These are phyloP conservation scores for Astropecten irregularis DNA, from an alignment of 53 echinoderm and acorn worm species.

Conservation along the genomic window DNA sequence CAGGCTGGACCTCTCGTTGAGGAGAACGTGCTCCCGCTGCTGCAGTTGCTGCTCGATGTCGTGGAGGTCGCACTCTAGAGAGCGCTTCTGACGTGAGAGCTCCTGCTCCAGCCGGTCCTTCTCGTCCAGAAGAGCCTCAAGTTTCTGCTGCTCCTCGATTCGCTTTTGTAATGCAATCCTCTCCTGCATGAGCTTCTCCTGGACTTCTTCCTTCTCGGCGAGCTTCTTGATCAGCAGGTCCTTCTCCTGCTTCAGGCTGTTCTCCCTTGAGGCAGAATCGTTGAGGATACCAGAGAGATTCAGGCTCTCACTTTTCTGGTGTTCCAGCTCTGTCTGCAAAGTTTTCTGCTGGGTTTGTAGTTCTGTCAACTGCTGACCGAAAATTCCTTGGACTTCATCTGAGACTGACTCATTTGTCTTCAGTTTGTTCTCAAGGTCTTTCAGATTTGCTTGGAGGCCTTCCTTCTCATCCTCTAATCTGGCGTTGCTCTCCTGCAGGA, in stretches of 20 bases:
- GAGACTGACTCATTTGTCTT: constrained; percentile 80
- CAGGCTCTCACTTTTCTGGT: constrained; percentile 54
- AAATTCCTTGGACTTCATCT: constrained; percentile 80
- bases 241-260: constrained; percentile 78
- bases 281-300: constrained; percentile 65
- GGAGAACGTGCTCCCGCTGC: constrained; percentile 75
- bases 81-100: constrained; percentile 88
- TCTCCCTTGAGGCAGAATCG: constrained; percentile 70
- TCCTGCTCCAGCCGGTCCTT: constrained; percentile 96
- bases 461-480: constrained; percentile 76
- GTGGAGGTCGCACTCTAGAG: constrained; percentile 84
- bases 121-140: constrained; percentile 85
- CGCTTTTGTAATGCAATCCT: constrained; percentile 77
- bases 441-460: constrained; percentile 58
- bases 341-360: constrained; percentile 69
- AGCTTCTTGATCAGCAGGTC: constrained; percentile 84
- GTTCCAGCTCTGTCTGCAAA: constrained; percentile 71
- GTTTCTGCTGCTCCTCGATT: constrained; percentile 74
- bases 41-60: constrained; percentile 90
- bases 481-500: constrained; percentile 92
- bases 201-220: constrained; percentile 83
- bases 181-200: constrained; percentile 78
- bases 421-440: constrained; percentile 64
- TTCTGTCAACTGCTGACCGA: constrained; percentile 76
- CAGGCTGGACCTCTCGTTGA: constrained; percentile 76